Conservation (phyloP, 2,888 invertebrate species). For the Morinoia aosen region DNA sequence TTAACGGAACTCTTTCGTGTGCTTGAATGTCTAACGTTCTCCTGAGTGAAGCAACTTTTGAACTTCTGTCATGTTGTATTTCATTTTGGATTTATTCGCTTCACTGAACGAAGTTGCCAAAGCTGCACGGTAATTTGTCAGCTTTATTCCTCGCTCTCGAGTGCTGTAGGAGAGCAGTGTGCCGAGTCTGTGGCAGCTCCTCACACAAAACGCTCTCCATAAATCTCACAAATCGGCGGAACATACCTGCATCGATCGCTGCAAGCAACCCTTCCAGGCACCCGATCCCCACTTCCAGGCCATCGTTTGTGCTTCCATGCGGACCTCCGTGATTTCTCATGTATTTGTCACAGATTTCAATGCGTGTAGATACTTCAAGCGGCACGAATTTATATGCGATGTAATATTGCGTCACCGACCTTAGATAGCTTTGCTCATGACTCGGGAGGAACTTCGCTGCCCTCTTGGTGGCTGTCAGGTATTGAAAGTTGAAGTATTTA, state of each 20-base stretch:
- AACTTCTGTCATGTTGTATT: not conserved
- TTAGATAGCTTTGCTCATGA: not conserved
- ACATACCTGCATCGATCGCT: slow-evolving; percentile 35
- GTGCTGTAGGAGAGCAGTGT: not conserved
- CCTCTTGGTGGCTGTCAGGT: not conserved
- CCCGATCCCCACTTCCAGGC: not conserved
- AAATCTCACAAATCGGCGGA: slow-evolving; percentile 44
- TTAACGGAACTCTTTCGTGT: not conserved
- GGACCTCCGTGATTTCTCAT: not conserved
- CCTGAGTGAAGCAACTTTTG: not conserved
- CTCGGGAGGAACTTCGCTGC: not conserved
- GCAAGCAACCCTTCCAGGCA: not conserved
- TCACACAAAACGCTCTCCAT: slow-evolving; percentile 21
- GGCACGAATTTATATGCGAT: not conserved
- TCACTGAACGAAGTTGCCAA: not conserved
- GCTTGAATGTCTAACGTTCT: not conserved
- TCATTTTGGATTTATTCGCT: not conserved
- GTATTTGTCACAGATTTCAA: not conserved
- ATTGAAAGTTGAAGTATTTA: not conserved
- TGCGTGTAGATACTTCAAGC: not conserved
- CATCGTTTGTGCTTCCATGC: slow-evolving; percentile 3
- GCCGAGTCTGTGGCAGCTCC: not conserved
- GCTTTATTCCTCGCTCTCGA: not conserved
- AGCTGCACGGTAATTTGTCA: not conserved
- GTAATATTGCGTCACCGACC: not conserved